Evolutionary conservation across 2,888 invertebrate genomes (phyloP).

Genomic region (Acronicta leporina): DNA sequence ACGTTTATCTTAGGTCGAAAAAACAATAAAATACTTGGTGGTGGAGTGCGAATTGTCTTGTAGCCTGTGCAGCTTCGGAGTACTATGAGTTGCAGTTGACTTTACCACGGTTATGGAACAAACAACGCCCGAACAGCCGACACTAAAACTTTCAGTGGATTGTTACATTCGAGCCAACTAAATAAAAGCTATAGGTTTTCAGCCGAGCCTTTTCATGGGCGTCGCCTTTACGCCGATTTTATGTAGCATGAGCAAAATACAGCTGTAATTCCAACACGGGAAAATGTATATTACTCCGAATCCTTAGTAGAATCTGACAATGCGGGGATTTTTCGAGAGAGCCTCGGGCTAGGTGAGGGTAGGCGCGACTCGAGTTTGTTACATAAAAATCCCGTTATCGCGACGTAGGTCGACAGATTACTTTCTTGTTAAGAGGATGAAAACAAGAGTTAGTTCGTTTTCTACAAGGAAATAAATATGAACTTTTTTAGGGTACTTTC

Average conservation of each 20-base stretch:
- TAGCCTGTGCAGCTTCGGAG: constrained; percentile 61
- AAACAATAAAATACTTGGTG: too few relatives aligned
- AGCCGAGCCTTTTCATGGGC: constrained; percentile 77
- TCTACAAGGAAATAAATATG: constrained; percentile 82
- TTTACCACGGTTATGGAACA: constrained; percentile 75
- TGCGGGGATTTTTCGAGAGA: constrained; percentile 83
- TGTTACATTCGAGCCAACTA: constrained; percentile 83
- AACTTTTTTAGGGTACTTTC: constrained; percentile 77
- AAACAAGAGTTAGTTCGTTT: constrained; percentile 86
- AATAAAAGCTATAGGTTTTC: constrained; percentile 81
- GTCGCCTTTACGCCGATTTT: constrained; percentile 85
- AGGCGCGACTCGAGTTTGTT: constrained; percentile 87
- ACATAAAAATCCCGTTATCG: constrained; percentile 89
- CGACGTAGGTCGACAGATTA: constrained; percentile 87
- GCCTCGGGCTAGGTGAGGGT: constrained; percentile 87
- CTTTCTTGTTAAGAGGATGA: constrained; percentile 88
- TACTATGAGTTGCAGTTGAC: constrained; percentile 67
- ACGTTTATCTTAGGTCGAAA: not conserved
- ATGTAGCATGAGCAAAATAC: constrained; percentile 85
- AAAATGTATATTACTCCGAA: constrained; percentile 86
- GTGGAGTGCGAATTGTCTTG: constrained; percentile 71
- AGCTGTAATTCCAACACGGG: constrained; percentile 85
- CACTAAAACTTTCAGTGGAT: constrained; percentile 85
- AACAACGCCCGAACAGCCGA: constrained; percentile 69
- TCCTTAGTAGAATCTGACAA: constrained; percentile 85